These are phyloP conservation scores for Tauraco erythrolophus DNA, from an alignment of 2,113 vertebrate genomes.

Conservation along the genomic window DNA sequence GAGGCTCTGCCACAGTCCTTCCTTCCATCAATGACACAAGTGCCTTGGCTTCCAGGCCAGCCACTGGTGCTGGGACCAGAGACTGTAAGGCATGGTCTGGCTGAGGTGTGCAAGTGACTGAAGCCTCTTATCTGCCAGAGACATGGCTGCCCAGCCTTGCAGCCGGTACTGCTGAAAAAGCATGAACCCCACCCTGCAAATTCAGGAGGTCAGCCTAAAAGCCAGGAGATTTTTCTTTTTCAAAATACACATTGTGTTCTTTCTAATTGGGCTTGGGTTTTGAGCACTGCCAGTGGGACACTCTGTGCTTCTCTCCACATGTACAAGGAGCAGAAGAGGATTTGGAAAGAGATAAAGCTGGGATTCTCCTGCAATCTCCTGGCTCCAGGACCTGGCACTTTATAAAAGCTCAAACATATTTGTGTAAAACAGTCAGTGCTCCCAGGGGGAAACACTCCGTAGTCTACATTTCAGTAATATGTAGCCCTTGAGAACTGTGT, in stretches of 20 bases:
- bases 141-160: neutral
- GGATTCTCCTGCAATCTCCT: slow-evolving; percentile 22
- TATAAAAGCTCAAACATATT: slow-evolving; percentile 5
- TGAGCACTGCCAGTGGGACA: neutral
- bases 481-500: neutral
- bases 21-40: neutral
- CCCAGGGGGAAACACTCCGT: neutral
- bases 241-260: neutral
- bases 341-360: slow-evolving; percentile 26
- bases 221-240: neutral
- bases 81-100: neutral
- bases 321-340: neutral
- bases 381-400: slow-evolving; percentile 24
- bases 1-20: neutral
- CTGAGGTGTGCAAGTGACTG: neutral
- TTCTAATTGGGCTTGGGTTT: neutral
- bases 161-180: neutral
- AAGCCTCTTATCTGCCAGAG: slow-evolving; percentile 34
- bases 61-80: neutral
- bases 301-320: neutral
- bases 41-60: neutral
- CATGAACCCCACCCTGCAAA: neutral
- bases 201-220: neutral
- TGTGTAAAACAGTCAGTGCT: slow-evolving; percentile 7
- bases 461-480: neutral